Base-by-base conservation (phyloP, 2,888 invertebrate species). In the Coenonympha glycerion region DNA sequence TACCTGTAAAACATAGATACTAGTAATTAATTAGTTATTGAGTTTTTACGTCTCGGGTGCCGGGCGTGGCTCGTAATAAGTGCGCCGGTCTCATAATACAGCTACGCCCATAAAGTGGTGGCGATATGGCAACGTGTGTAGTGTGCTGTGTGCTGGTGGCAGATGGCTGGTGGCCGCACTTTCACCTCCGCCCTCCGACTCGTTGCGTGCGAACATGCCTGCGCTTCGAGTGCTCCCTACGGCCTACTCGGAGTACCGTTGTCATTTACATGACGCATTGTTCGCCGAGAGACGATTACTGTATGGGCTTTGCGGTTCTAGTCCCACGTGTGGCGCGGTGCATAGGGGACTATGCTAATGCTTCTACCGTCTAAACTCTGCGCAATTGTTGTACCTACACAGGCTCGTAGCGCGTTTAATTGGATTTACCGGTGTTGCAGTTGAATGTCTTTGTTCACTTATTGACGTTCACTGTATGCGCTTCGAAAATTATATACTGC, bases 131-230 rank as follows among this genome's bases (percentile, higher is more conserved):
- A 63, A 22, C 36, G 22, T 16, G 64, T 52, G 49, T 45, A 22
- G 60, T 62, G 64, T 68, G 65, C n/a, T n/a, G 60, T 62, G 64
- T 68, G n/a, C n/a, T n/a, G n/a, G n/a, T n/a, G n/a, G n/a, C n/a
- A n/a, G n/a, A n/a, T n/a, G n/a, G n/a, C 73, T 72, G 71, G 75
- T 74, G 74, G 68, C 68, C 68, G 69, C 73, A 78, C 82, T 83
- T 81, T 82, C 82, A 81, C 81, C 79, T 77, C 72, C 71, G 74
- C 65, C 73, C 75, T 51, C 33, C 66, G 69, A n/a, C n/a, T n/a
- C 59, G 64, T 66, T 68, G 71, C 73, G 74, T 75, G 78, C 67
- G 69, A 74, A 69, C 61, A 61, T 65, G 63, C 47, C 62, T 57
- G n/a, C 63, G 64, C 75, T 71, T 65, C 69, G 74, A 63, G 40